Conservation (phyloP, 2,888 invertebrate species). For the Latheticus oryzae region DNA sequence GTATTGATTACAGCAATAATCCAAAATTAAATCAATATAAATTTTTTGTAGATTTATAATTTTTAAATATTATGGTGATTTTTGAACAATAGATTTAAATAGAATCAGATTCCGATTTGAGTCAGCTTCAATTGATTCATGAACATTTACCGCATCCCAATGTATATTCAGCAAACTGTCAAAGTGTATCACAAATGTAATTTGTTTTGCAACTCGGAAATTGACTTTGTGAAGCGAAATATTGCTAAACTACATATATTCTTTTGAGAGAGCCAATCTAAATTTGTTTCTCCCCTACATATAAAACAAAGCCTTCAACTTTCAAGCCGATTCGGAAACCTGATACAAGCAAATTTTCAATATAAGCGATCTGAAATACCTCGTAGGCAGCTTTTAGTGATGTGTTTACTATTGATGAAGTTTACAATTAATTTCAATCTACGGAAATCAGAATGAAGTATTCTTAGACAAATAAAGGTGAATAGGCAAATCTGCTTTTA, state of each 20-base stretch:
- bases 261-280: conserved; percentile 58
- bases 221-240: conserved; percentile 59
- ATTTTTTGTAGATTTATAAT: too few relatives aligned
- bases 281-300: conserved; percentile 56
- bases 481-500: background rate
- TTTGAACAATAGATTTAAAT: conserved; percentile 15
- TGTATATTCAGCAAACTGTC: conserved; percentile 54
- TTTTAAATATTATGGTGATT: conserved; percentile 1
- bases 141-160: conserved; percentile 33
- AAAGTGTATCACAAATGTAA: conserved; percentile 60
- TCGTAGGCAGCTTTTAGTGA: conserved; percentile 3
- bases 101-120: conserved; percentile 14
- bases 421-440: too few relatives aligned
- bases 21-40: too few relatives aligned
- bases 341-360: conserved; percentile 56
- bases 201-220: conserved; percentile 59
- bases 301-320: conserved; percentile 56
- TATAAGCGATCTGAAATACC: conserved; percentile 39
- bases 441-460: too few relatives aligned
- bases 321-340: conserved; percentile 53
- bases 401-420: background rate
- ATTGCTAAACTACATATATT: conserved; percentile 60
- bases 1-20: too few relatives aligned
- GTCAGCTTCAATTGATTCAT: conserved; percentile 28
- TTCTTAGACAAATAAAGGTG: too few relatives aligned